Conservation (phyloP, 2,888 invertebrate species). For the Rhyacophila evoluta region DNA sequence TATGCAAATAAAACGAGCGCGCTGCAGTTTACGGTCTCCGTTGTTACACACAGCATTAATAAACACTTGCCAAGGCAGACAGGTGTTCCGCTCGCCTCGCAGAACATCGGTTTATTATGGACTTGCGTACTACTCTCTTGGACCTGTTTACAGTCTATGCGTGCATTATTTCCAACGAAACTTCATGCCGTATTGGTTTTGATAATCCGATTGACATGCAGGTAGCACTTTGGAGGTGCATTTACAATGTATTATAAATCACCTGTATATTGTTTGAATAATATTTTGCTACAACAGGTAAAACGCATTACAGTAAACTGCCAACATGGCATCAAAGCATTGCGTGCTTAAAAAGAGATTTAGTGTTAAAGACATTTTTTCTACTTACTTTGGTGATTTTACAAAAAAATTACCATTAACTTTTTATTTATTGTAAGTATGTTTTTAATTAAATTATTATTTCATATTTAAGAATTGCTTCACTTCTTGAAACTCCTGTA, state of each 20-base stretch:
- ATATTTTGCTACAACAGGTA: no score
- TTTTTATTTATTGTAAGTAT: no score
- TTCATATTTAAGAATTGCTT: no score
- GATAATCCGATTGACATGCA: conserved; percentile 13
- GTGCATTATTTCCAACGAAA: background rate
- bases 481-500: no score
- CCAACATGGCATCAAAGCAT: no score
- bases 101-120: background rate
- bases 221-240: background rate
- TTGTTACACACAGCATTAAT: background rate
- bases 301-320: no score
- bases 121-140: background rate
- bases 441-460: no score
- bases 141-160: background rate
- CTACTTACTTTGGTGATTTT: no score
- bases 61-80: conserved; percentile 2
- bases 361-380: no score
- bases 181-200: background rate
- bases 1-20: background rate
- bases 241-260: background rate
- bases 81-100: background rate
- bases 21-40: background rate
- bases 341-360: no score
- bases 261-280: no score
- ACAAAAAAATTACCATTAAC: no score